A percentile compares a stretch with the other conserved stretches of the same genome.
phyloP scores from a whole-genome alignment of 2,113 vertebrate genomes.

The Oxyruncus cristatus region DNA sequence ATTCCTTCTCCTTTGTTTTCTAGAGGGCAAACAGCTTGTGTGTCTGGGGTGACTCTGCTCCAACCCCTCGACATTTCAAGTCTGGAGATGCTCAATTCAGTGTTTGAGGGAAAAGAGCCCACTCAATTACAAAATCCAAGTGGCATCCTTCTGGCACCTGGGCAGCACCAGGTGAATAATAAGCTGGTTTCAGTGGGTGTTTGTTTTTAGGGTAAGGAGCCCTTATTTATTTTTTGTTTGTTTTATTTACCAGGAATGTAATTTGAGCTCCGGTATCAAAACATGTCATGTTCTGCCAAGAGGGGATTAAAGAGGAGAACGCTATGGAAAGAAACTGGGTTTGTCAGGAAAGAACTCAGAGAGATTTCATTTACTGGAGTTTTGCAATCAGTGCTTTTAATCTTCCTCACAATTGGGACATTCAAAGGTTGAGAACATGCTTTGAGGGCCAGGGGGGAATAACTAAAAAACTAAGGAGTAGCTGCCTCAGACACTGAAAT shows the following conservation, averaged over 20 bases:
- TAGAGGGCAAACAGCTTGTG: background rate
- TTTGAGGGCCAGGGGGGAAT: background rate
- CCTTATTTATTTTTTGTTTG: conserved; percentile 56
- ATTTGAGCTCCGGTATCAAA: conserved; percentile 68
- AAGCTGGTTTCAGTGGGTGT: conserved; percentile 43
- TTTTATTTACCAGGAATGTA: conserved; percentile 75
- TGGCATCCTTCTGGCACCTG: conserved; percentile 7
- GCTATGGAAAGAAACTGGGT: conserved; percentile 66
- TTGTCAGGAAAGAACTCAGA: conserved; percentile 48
- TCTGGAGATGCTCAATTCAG: background rate
- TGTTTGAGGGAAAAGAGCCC: background rate
- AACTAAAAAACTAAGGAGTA: background rate
- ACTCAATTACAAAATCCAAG: background rate
- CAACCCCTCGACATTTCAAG: background rate
- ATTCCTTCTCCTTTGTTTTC: background rate
- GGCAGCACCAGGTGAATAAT: background rate
- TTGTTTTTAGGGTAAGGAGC: conserved; percentile 71
- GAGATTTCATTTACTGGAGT: conserved; percentile 52
- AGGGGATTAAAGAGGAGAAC: conserved; percentile 72
- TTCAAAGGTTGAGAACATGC: conserved; percentile 4
- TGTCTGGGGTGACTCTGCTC: background rate
- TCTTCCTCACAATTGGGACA: conserved; percentile 50
- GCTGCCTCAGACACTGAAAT: background rate
- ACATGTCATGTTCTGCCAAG: conserved; percentile 74
- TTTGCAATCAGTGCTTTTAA: conserved; percentile 71